phyloP scores from a whole-genome alignment of 2,113 vertebrate species.

The Xenopus tropicalis region UCB_Xtro_10.0 CM004449.2:107659501-107660000 shows the following conservation, averaged over 20 bases:
- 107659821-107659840: constrained; percentile 74
- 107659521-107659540: constrained; percentile 59
- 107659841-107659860: constrained; percentile 92
- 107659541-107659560: constrained; percentile 80
- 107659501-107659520: neutral
- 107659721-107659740: constrained; percentile 76
- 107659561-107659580: constrained; percentile 78
- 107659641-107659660: constrained; percentile 50
- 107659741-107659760: constrained; percentile 81
- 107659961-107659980: neutral
- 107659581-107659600: constrained; percentile 86
- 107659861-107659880: constrained; percentile 85
- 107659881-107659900: constrained; percentile 28
- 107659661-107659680: too few relatives aligned
- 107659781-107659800: constrained; percentile 85
- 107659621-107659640: constrained; percentile 72
- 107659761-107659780: constrained; percentile 84
- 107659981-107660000: neutral
- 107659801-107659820: constrained; percentile 58
- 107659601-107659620: constrained; percentile 84
- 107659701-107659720: neutral
- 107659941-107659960: too few relatives aligned
- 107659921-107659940: neutral
- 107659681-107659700: neutral
- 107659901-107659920: neutral